A percentile compares a stretch with the other conserved stretches of the same genome.
phyloP scores from a whole-genome alignment of 2,888 invertebrate species.

The Bursaphelenchus okinawaensis region DNA sequence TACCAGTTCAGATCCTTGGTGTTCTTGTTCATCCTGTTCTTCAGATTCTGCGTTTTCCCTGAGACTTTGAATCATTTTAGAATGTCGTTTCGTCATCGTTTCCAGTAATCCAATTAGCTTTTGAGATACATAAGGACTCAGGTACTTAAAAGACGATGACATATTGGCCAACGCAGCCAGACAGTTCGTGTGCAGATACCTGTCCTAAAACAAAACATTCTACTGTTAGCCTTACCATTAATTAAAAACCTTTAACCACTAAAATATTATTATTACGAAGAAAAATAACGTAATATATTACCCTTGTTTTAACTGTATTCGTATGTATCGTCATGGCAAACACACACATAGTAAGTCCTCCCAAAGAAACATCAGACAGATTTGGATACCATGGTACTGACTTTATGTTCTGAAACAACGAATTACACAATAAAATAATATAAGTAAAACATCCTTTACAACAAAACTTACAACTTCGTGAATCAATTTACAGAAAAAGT shows the following conservation, averaged over 20 bases:
- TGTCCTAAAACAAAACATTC: conserved; percentile 45
- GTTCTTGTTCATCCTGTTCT: conserved; percentile 19
- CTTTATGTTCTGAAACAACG: conserved; percentile 71
- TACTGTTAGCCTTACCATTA: conserved; percentile 1
- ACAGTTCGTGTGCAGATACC: conserved; percentile 93
- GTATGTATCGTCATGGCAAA: conserved; percentile 93
- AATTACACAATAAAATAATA: not conserved
- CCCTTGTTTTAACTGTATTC: conserved; percentile 88
- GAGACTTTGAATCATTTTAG: conserved; percentile 52
- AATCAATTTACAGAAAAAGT: conserved; percentile 82
- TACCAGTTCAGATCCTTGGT: conserved; percentile 22
- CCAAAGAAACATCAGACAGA: conserved; percentile 78
- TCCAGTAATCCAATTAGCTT: conserved; percentile 68
- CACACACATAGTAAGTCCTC: conserved; percentile 85
- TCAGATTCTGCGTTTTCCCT: conserved; percentile 33
- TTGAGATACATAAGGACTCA: conserved; percentile 93
- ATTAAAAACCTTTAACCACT: not conserved
- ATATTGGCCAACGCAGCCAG: conserved; percentile 95
- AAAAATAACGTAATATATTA: conserved; percentile 56
- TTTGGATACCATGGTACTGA: conserved; percentile 77
- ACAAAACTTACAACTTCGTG: conserved; percentile 74
- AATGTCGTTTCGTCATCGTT: conserved; percentile 67
- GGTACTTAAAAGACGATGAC: conserved; percentile 81
- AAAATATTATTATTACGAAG: not conserved
- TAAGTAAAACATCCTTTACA: not conserved